A percentile compares a stretch with the other conserved stretches of the same genome.
These are phyloP conservation scores for Sebastes variabilis DNA, from an alignment of 2,797 vertebrate species.

Conservation along the genomic window DNA sequence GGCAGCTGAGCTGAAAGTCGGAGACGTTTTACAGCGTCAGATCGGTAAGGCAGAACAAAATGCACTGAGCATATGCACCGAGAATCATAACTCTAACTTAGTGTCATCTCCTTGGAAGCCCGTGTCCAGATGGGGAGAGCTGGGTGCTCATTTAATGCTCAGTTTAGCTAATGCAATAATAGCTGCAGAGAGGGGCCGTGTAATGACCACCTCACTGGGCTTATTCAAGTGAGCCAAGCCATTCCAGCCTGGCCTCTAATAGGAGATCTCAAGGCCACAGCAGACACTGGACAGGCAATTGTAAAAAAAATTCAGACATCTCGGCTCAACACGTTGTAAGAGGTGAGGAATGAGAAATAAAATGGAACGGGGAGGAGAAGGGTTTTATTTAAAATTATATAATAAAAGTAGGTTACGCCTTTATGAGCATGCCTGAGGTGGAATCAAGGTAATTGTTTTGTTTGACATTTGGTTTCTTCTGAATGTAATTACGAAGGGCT, in stretches of 20 bases:
- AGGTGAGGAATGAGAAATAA: conserved; percentile 8
- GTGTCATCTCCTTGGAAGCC: conserved; percentile 39
- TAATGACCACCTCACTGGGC: conserved; percentile 69
- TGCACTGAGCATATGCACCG: neutral
- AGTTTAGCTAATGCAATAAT: conserved; percentile 82
- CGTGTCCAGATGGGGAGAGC: conserved; percentile 66
- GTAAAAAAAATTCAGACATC: conserved; percentile 36
- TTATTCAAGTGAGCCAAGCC: conserved; percentile 69
- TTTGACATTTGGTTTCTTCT: conserved; percentile 1
- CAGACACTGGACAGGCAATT: conserved; percentile 57
- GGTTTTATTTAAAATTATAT: conserved; percentile 15
- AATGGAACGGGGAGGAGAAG: neutral
- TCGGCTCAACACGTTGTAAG: conserved; percentile 2
- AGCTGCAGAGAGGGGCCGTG: conserved; percentile 55
- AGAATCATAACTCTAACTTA: conserved; percentile 26
- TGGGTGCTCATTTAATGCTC: conserved; percentile 78
- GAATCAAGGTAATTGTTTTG: neutral
- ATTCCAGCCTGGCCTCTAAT: conserved; percentile 57
- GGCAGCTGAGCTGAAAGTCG: neutral
- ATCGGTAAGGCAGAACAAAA: conserved; percentile 13
- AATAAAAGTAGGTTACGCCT: neutral
- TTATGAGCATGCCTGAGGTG: neutral
- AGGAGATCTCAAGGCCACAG: conserved; percentile 56
- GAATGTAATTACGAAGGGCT: neutral
- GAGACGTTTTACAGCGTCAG: neutral